Evolutionary conservation across 2,113 vertebrate species (phyloP).

Genomic region (Anser cygnoides): DNA sequence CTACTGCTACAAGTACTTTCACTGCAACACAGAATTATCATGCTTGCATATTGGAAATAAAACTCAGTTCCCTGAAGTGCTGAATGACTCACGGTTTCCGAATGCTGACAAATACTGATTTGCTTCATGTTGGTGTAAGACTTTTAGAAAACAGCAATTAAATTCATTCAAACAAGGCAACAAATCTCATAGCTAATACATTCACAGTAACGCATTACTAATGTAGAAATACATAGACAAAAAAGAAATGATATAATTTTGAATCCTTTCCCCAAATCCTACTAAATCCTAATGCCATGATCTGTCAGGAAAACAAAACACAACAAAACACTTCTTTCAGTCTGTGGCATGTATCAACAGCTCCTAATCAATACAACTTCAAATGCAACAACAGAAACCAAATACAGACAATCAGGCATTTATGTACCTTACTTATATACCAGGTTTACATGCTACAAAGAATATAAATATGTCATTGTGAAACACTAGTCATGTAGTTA

Average conservation of each 20-base stretch:
- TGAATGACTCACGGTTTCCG: background rate
- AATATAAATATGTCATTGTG: background rate
- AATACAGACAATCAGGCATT: background rate
- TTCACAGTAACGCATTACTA: background rate
- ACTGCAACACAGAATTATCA: background rate
- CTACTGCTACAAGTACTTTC: background rate
- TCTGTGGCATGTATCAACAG: background rate
- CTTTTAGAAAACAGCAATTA: background rate
- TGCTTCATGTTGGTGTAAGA: background rate
- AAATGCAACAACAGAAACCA: background rate
- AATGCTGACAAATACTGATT: background rate
- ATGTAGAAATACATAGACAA: background rate
- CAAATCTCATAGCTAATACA: background rate
- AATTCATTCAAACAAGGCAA: background rate
- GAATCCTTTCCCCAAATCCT: background rate
- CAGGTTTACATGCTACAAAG: background rate
- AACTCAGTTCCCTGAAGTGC: background rate
- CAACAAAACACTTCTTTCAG: background rate
- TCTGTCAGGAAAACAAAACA: background rate
- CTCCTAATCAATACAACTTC: background rate
- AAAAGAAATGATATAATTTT: background rate
- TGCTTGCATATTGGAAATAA: background rate
- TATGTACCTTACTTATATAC: background rate
- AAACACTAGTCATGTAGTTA: background rate
- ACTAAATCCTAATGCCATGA: background rate